These are phyloP conservation scores for Vulpes vulpes DNA, from an alignment of 2,113 vertebrate genomes.

Conservation along the genomic window DNA sequence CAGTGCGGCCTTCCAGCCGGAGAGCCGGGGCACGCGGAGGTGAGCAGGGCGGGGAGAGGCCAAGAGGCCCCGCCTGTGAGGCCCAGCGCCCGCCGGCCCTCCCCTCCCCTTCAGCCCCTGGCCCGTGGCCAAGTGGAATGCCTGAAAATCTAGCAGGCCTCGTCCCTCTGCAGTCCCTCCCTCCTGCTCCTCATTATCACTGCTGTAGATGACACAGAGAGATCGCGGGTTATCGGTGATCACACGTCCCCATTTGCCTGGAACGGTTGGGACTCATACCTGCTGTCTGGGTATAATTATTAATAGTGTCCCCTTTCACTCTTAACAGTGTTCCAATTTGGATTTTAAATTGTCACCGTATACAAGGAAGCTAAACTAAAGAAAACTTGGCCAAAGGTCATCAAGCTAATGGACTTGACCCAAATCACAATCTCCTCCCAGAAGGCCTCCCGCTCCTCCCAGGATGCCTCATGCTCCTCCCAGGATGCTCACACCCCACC, in stretches of 20 bases:
- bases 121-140: not conserved
- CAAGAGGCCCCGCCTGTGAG: not conserved
- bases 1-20: slow-evolving; percentile 51
- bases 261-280: not conserved
- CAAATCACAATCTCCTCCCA: not conserved
- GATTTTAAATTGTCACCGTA: not conserved
- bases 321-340: not conserved
- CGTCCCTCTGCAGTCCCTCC: not conserved
- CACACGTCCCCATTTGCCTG: not conserved
- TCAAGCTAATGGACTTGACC: not conserved
- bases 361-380: slow-evolving; percentile 16
- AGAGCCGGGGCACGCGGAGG: not conserved
- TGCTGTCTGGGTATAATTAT: not conserved
- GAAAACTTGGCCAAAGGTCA: not conserved
- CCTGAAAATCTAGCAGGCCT: not conserved
- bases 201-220: not conserved
- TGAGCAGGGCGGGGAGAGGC: not conserved
- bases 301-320: not conserved
- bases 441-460: not conserved
- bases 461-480: too few relatives aligned
- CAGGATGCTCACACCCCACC: not conserved
- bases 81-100: not conserved
- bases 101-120: not conserved
- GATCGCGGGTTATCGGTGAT: not conserved
- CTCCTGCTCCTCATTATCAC: not conserved